A percentile compares a stretch with the other conserved stretches of the same genome.
Evolutionary conservation across 2,888 invertebrate species (phyloP).

Genomic region (Agrotis puta): DNA sequence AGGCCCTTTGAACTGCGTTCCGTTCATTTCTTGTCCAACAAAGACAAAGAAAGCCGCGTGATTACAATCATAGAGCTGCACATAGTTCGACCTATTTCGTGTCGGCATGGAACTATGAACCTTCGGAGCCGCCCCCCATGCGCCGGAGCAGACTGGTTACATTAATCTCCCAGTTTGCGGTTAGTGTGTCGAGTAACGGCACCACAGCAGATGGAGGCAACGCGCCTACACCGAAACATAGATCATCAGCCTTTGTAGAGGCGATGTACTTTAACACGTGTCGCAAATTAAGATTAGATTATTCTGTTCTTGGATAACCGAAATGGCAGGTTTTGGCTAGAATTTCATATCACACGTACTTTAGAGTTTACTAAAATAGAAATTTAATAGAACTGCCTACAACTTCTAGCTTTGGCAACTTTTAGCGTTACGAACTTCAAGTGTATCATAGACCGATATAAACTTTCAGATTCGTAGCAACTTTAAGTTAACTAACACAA

Average conservation of each 20-base stretch:
- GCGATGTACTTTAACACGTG: slow-evolving; percentile 46
- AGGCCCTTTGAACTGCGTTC: slow-evolving; percentile 13
- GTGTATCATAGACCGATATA: too few species aligned
- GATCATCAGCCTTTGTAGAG: slow-evolving; percentile 71
- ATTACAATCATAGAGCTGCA: slow-evolving; percentile 29
- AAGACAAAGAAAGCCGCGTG: slow-evolving; percentile 45
- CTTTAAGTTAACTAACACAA: not conserved
- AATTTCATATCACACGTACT: not conserved
- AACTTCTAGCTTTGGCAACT: not conserved
- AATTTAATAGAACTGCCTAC: too few species aligned
- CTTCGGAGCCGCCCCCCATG: slow-evolving; percentile 71
- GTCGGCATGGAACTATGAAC: slow-evolving; percentile 56
- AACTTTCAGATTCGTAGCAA: too few species aligned
- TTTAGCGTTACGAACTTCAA: too few species aligned
- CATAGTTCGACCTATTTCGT: slow-evolving; percentile 55
- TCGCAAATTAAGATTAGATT: not conserved
- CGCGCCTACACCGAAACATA: slow-evolving; percentile 82
- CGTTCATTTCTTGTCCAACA: slow-evolving; percentile 7
- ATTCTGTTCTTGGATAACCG: not conserved
- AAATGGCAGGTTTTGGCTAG: not conserved
- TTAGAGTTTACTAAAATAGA: not conserved
- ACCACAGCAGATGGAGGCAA: slow-evolving; percentile 84
- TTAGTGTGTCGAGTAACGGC: slow-evolving; percentile 89
- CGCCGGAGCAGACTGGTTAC: slow-evolving; percentile 81
- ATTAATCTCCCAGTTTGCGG: slow-evolving; percentile 88